phyloP scores from a whole-genome alignment of 2,797 vertebrate genomes.

The Remorina albescens region DNA sequence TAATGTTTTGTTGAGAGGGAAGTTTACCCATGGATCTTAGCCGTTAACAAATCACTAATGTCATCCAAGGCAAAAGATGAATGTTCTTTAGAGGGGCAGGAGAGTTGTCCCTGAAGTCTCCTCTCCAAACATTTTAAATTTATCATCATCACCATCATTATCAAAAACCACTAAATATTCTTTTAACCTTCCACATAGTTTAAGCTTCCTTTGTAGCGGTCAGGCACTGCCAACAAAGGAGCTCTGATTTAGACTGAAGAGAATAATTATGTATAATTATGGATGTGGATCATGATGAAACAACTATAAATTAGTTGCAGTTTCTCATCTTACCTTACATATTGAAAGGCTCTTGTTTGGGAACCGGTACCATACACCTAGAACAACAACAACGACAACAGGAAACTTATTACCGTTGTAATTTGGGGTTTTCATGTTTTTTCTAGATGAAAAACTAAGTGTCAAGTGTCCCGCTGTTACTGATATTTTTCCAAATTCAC shows the following conservation, averaged over 20 bases:
- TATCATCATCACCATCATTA: conserved; percentile 12
- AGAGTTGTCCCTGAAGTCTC: conserved; percentile 49
- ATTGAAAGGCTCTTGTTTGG: conserved; percentile 98
- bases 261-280: too few species aligned
- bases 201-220: too few species aligned
- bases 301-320: neutral
- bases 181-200: conserved; percentile 17
- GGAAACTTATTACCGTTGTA: neutral
- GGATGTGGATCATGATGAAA: too few species aligned
- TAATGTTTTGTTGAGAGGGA: neutral
- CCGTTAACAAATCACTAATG: conserved; percentile 24
- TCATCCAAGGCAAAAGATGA: conserved; percentile 22
- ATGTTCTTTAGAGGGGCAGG: conserved; percentile 37
- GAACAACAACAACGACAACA: conserved; percentile 22
- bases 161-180: conserved; percentile 14
- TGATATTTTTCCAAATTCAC: neutral
- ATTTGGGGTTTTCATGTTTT: neutral
- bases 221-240: too few species aligned
- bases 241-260: neutral
- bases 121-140: conserved; percentile 31
- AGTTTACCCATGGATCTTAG: conserved; percentile 16
- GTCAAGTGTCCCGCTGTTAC: neutral
- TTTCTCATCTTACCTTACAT: conserved; percentile 89
- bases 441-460: neutral
- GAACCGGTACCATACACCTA: conserved; percentile 97